phyloP scores from a whole-genome alignment of 2,113 vertebrate genomes.

The Genyomyrus donnyi region DNA sequence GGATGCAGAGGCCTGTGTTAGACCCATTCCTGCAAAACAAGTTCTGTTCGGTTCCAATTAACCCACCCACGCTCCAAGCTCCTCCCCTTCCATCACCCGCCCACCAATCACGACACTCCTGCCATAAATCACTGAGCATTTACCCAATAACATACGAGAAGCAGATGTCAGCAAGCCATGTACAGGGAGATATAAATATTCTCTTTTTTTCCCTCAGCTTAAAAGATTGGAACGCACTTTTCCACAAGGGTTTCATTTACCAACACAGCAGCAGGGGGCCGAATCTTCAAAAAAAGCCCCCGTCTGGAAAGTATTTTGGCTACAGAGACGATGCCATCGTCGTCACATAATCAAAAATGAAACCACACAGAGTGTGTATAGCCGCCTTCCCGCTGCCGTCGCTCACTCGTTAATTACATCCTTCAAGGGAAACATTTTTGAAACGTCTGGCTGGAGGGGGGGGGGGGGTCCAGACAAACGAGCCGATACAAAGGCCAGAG shows the following conservation, averaged over 20 bases:
- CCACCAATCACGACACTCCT: slow-evolving; percentile 24
- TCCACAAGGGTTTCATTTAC: slow-evolving; percentile 26
- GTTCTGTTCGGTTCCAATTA: background rate
- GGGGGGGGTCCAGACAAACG: background rate
- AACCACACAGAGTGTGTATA: background rate
- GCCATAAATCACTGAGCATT: slow-evolving; percentile 30
- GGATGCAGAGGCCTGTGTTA: background rate
- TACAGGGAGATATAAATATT: slow-evolving; percentile 28
- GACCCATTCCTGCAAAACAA: background rate
- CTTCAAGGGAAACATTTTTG: background rate
- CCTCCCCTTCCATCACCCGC: slow-evolving; percentile 1
- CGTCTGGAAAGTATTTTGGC: slow-evolving; percentile 10
- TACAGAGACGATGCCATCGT: background rate
- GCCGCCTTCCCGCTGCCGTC: background rate
- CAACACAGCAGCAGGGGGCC: slow-evolving; percentile 17
- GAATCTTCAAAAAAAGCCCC: slow-evolving; percentile 1
- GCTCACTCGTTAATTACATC: background rate
- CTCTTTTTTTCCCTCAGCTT: slow-evolving; percentile 13
- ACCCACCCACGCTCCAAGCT: slow-evolving; percentile 10
- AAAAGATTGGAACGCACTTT: slow-evolving; percentile 30
- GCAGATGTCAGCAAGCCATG: slow-evolving; percentile 8
- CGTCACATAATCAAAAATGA: slow-evolving; percentile 13
- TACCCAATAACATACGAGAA: slow-evolving; percentile 15
- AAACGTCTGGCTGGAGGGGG: background rate
- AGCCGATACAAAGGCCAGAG: background rate